phyloP scores from a whole-genome alignment of 2,888 invertebrate genomes.

The Elmis aenea region DNA sequence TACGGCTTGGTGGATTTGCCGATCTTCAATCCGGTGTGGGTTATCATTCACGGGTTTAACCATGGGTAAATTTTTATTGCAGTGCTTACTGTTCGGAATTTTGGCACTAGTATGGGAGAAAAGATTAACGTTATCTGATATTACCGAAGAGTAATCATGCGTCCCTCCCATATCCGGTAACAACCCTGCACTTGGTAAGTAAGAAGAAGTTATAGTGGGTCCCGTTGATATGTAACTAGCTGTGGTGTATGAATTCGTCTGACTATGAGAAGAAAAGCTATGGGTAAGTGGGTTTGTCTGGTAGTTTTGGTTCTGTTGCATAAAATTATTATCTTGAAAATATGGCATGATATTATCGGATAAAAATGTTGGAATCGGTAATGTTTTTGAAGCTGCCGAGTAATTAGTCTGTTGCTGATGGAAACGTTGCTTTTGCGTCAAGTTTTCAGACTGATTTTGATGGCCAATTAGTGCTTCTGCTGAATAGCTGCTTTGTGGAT shows the following conservation, averaged over 20 bases:
- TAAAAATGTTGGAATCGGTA: conserved; percentile 36
- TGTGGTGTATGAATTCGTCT: conserved; percentile 17
- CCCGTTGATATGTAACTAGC: conserved; percentile 14
- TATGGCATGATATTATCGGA: conserved; percentile 42
- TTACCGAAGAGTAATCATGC: conserved; percentile 25
- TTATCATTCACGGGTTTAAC: conserved; percentile 6
- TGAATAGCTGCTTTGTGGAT: conserved; percentile 40
- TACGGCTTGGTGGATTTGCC: conserved; percentile 7
- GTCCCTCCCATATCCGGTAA: conserved; percentile 33
- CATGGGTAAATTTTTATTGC: conserved; percentile 4
- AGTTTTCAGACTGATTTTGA: conserved; percentile 26
- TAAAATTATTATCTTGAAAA: conserved; percentile 40
- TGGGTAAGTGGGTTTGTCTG: conserved; percentile 33
- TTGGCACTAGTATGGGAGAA: conserved; percentile 1
- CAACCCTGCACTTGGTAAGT: conserved; percentile 35
- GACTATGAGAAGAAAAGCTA: conserved; percentile 27
- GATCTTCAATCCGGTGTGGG: conserved; percentile 8
- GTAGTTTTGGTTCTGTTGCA: conserved; percentile 39
- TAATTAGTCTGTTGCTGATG: conserved; percentile 27
- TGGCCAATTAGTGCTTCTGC: conserved; percentile 45
- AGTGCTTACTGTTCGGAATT: conserved; percentile 10
- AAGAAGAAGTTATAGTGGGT: conserved; percentile 33
- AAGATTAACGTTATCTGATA: conserved; percentile 6
- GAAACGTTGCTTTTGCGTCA: conserved; percentile 11
- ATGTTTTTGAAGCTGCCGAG: conserved; percentile 26